A percentile compares a stretch with the other conserved stretches of the same genome.
Evolutionary conservation across 2,888 invertebrate species (phyloP).

Genomic region (Gerosis bhagava): DNA sequence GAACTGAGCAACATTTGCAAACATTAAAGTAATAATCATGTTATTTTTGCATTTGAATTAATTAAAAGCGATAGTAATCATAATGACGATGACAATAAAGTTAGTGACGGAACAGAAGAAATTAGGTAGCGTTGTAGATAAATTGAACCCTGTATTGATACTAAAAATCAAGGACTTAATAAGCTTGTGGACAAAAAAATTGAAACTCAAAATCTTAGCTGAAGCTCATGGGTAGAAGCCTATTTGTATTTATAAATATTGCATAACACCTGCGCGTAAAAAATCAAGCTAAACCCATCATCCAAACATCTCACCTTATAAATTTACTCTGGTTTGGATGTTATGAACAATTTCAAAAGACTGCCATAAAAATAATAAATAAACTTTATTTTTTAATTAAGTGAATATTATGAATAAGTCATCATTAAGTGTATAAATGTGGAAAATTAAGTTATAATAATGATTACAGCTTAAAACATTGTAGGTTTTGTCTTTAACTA

Average conservation of each 20-base stretch:
- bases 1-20: not conserved
- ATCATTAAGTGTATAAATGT: conserved; percentile 39
- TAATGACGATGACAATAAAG: conserved; percentile 14
- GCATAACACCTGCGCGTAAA: conserved; percentile 27
- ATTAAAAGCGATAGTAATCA: not conserved
- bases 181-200: conserved; percentile 48
- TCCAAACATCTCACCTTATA: conserved; percentile 69
- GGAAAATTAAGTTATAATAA: conserved; percentile 40
- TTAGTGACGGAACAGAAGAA: conserved; percentile 34
- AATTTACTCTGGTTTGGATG: conserved; percentile 39
- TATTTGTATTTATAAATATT: conserved; percentile 25
- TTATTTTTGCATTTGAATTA: conserved; percentile 16
- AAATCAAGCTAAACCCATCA: conserved; percentile 50
- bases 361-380: conserved; percentile 46
- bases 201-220: conserved; percentile 26
- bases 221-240: conserved; percentile 31
- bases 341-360: conserved; percentile 45
- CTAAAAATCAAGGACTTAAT: conserved; percentile 43
- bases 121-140: conserved; percentile 40
- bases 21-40: conserved; percentile 13
- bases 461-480: conserved; percentile 17
- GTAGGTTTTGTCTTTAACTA: conserved; percentile 14
- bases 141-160: conserved; percentile 36
- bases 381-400: conserved; percentile 59
- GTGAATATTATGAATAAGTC: conserved; percentile 56